Evolutionary conservation across 2,113 vertebrate species (phyloP), one percentile per base, ranked within the genome.

Genomic region (Ochotona curzoniae): DNA sequence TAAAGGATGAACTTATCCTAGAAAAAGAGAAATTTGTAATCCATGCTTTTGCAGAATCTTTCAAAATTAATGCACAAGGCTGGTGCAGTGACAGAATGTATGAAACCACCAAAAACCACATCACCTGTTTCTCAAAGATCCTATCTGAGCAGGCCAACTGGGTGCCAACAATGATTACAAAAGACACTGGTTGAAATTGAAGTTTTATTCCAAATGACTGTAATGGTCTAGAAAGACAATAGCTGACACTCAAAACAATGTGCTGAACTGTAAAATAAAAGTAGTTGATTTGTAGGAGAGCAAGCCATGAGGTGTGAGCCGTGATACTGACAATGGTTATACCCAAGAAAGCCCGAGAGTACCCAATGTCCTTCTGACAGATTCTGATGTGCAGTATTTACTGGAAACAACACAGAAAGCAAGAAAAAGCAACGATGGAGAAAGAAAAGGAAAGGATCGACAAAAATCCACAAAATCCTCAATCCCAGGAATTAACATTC

Each of bases 151-250:
- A 76, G 78, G 57, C 60, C 30, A 10, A 30, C 3, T 5, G 2
- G 47, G 73, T 8, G 60, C 57, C 21, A 70, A 61, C 4, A 67
- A 5, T 73, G 67, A 93, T 78, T 76, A 93, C 87, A 91, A 83
- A 87, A 89, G 11, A 23, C 89, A 78, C 60, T 83, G 64, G 10
- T 21, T 95, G 91, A 97, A 98, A 95, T 21, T 91, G 79, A 96
- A 93, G 75, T 97, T 98, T 98, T 98, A 98, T 98, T 98, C 95
- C 96, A 98, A 98, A 98, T 63, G 75, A 86, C 92, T 96, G 78
- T 94, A 85, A 88, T 93, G 14, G 91, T 63, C 86, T 95, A 94
- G 93, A 96, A 96, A 97, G 93, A 96, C 79, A 78, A 87, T 8
- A 96, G 90, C 96, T 96, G 96, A 98, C 97, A 97, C 93, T 74